Base-by-base conservation (phyloP, 2,797 vertebrate genomes). In the Sandelia bainsii region DNA sequence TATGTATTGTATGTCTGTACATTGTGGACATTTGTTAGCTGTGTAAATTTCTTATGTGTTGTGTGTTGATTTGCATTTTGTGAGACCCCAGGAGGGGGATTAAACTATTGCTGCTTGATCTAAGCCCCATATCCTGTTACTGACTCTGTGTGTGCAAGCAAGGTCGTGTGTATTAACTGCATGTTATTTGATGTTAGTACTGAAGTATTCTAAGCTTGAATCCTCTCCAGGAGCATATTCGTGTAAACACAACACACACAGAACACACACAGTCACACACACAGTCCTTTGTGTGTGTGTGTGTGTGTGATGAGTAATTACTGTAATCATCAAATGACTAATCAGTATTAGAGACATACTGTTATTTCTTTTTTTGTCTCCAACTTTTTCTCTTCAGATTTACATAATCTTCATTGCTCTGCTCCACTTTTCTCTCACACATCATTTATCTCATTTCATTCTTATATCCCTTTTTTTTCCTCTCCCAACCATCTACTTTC, bases 301-400 rank as follows among this genome's bases (percentile, higher is more conserved):
- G 22, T 22, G 13, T 23, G 22, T 48, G 25, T 58, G 60, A 56
- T 51, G 69, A 57, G 49, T 77, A 67, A 86, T 87, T 76, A 87
- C 77, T 80, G 71, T 84, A 73, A 89, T 90, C 72, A 90, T 89
- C 61, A 74, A 77, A 86, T 85, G 79, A 84, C 77, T 81, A 75
- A 83, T 87, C 78, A 76, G 59, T 72, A 70, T 81, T 77, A 69
- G 65, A 74, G 34, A 45, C 70, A 48, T 64, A 61, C 52, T 85
- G 50, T 81, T 50, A 53, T 62, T 71, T 61, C 48, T 72, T 58
- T 72, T 74, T 76, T 71, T 46, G 48, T 72, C 67, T 45, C 29
- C 42, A 50, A 93, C 86, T 76, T 76, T 62, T 75, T 71, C 51
- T 57, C 53, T 67, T 34, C 23, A 52, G 27, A 70, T 77, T 58